Base-by-base conservation (phyloP, 2,888 invertebrate genomes). In the Temnothorax rugatulus region DNA sequence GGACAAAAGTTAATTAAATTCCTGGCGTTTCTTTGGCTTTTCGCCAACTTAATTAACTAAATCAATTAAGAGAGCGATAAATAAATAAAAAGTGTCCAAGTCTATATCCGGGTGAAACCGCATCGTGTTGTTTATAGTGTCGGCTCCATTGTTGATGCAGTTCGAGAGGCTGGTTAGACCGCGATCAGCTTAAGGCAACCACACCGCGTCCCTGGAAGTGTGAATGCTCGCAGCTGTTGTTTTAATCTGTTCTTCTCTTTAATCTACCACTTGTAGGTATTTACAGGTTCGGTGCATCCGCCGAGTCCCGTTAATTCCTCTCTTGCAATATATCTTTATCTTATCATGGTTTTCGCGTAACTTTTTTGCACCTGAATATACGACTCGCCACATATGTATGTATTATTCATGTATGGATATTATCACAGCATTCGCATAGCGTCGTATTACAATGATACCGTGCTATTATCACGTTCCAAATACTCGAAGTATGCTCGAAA, bases 141-240 rank as follows among this genome's bases (percentile, higher is more conserved):
- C 81, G 76, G 66, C 66, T 83, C 71, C 83, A 84, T 83, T 71
- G 90, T 85, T 69, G 77, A 84, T 82, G 86, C 74, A 71, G 75
- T 63, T 84, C 79, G 84, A 82, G 76, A 86, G 87, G 79, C 79
- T 73, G 86, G 89, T 91, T 87, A 86, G 89, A 84, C 91, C 87
- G 81, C 85, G 87, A 89, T 88, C 88, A 85, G 91, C 90, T 92
- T 90, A 87, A 87, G 85, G 84, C 79, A 83, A 88, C 86, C 86
- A 73, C 88, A 74, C 73, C 81, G 86, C 82, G 38, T 79, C 81
- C 85, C 57, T 64, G 85, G 69, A 84, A 82, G 88, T 85, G 86
- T 68, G 84, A 83, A 76, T 57, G 41, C 41, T 61, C 54, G 68
- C 79, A 77, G 44, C 54, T 71, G 52, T 44, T 66, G 85, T 86